Conservation (phyloP, 2,888 invertebrate genomes). For the Thera obeliscata region DNA sequence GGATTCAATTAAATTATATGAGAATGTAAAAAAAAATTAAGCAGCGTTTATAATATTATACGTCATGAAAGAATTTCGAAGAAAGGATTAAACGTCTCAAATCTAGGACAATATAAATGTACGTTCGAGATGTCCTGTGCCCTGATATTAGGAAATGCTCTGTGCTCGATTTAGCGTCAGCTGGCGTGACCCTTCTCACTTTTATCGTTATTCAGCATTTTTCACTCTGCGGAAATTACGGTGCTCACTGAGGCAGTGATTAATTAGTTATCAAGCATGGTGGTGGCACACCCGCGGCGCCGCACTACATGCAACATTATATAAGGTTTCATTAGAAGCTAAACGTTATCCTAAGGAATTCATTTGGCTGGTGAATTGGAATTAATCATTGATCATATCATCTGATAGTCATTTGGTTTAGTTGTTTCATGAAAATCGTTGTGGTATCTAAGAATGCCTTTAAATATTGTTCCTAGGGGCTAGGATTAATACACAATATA, state of each 20-base stretch:
- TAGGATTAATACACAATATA: too few relatives aligned
- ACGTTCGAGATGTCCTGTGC: conserved; percentile 34
- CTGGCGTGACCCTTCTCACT: conserved; percentile 65
- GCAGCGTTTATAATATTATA: too few relatives aligned
- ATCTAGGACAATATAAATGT: conserved; percentile 31
- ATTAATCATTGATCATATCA: not conserved
- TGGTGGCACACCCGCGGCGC: conserved; percentile 26
- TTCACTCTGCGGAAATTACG: conserved; percentile 72
- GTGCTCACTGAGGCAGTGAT: conserved; percentile 66
- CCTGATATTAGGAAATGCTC: conserved; percentile 35
- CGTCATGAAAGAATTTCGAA: not conserved
- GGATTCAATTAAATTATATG: too few relatives aligned
- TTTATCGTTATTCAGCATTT: conserved; percentile 75
- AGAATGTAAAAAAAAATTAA: too few relatives aligned
- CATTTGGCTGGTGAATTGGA: too few relatives aligned
- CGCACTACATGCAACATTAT: conserved; percentile 39
- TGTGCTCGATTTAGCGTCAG: conserved; percentile 38
- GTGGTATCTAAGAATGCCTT: too few relatives aligned
- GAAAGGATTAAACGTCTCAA: conserved; percentile 21
- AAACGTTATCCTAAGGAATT: not conserved
- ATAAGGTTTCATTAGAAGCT: conserved; percentile 28
- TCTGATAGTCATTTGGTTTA: too few relatives aligned
- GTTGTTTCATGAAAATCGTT: too few relatives aligned
- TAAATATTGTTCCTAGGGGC: too few relatives aligned
- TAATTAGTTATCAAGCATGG: conserved; percentile 67